These are phyloP conservation scores for Hyperoplus immaculatus DNA, from an alignment of 2,797 vertebrate genomes.

Conservation along the genomic window DNA sequence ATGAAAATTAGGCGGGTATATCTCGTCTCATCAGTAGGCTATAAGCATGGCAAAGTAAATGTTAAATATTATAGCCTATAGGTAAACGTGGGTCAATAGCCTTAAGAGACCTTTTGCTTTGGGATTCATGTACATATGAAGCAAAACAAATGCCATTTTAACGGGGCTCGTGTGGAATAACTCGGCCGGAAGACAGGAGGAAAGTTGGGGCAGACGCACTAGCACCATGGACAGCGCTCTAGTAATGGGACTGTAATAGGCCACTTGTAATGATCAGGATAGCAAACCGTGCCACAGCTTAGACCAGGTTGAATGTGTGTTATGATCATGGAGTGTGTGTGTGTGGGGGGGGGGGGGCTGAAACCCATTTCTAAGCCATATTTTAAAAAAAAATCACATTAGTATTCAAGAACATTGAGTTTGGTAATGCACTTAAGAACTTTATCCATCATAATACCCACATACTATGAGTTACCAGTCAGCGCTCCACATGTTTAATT, in stretches of 20 bases:
- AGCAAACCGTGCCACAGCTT: no score
- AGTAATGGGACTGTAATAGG: no score
- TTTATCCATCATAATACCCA: not conserved
- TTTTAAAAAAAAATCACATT: not conserved
- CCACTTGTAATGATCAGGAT: not conserved
- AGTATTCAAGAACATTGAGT: not conserved
- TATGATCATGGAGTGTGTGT: not conserved
- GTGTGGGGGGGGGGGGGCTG: no score
- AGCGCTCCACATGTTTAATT: not conserved
- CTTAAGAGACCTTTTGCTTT: no score
- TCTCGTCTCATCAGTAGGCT: no score
- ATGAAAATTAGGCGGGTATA: not conserved
- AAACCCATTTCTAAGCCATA: not conserved
- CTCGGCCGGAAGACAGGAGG: fast-evolving
- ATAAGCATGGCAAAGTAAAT: no score
- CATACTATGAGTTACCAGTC: not conserved
- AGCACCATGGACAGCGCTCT: constrained; percentile 59
- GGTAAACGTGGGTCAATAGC: no score
- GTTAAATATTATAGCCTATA: not conserved
- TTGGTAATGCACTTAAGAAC: not conserved
- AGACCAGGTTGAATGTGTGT: not conserved
- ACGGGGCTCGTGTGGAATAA: not conserved
- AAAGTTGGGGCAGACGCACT: not conserved
- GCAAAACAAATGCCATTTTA: not conserved
- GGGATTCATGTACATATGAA: not conserved